Base-by-base conservation (phyloP, 2,888 invertebrate genomes). In the Pseudococcus jackbeardsleyi region DNA sequence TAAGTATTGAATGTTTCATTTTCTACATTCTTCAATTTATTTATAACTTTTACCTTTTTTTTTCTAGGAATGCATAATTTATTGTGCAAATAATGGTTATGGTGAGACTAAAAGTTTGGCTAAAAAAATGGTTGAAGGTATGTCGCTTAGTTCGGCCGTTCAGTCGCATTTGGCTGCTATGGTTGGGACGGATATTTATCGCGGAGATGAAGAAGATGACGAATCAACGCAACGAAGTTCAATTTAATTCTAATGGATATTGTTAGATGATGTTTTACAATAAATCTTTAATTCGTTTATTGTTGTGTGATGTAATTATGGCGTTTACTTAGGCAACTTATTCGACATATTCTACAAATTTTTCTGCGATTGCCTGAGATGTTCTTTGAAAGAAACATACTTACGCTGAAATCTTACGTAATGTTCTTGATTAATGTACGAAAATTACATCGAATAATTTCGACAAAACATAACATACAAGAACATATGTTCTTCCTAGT, bases 11-110 rank as follows among this genome's bases (percentile, higher is more conserved):
- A 42, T 86, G 26, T 86, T 33, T 85, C n/a, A 68, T 79, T 26
- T 72, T 89, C 22, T 26, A 50, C 19, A 46, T 42, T 9, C 0
- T 26, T 26, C 12, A 33, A 7, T 33, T 33, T 2, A 82, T n/a
- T 82, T 1, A 33, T 33, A 33, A 89, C 89, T 54, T 82, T 79
- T 15, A 39, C 77, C 12, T 86, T 88, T 88, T 89, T 89, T 89
- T 90, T 92, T 92, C 64, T 90, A 94, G 94, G 91, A 91, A 59
- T 92, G 93, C 86, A 90, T 95, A 42, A 92, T 94, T 89, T 95
- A 94, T 90, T 93, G 93, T 89, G 91, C 92, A 0, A 94, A 94
- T 84, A 92, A 92, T 90, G 94, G 93, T 42, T 93, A 93, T 89
- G 90, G 91, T 19, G 93, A 93, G 90, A 39, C 26, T 15, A 15